These are phyloP conservation scores for Falcaria lacertinaria DNA, from an alignment of 2,888 invertebrate species.

Conservation along the genomic window DNA sequence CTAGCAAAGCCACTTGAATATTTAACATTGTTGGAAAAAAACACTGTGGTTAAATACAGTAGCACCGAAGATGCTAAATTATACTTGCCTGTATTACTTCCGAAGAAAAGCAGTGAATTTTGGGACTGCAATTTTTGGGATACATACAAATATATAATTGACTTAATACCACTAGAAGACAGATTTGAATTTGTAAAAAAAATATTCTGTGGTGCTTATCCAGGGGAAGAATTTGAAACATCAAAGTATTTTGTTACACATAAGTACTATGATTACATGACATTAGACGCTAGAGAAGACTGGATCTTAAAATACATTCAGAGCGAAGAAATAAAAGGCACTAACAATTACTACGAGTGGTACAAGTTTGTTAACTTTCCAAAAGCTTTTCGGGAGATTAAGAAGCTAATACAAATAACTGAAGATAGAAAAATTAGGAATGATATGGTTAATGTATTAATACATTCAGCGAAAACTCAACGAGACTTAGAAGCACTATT, in stretches of 20 bases:
- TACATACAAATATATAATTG: conserved; percentile 31
- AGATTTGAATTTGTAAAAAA: conserved; percentile 36
- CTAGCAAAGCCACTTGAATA: conserved; percentile 35
- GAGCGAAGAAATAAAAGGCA: conserved; percentile 34
- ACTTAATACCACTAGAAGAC: conserved; percentile 33
- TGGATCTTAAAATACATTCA: conserved; percentile 49
- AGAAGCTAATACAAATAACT: conserved; percentile 31
- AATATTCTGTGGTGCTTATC: conserved; percentile 37
- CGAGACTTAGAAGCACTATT: conserved; percentile 36
- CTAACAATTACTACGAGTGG: conserved; percentile 38
- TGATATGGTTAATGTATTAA: conserved; percentile 33
- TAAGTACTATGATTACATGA: conserved; percentile 34
- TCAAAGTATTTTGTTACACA: conserved; percentile 27
- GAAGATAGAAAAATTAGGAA: conserved; percentile 25
- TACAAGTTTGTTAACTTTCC: conserved; percentile 46
- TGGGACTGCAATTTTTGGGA: conserved; percentile 34
- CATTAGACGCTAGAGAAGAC: conserved; percentile 32
- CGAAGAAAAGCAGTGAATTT: conserved; percentile 23
- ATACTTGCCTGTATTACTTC: conserved; percentile 31
- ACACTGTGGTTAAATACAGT: conserved; percentile 27
- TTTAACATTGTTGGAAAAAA: conserved; percentile 26
- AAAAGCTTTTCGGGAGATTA: conserved; percentile 38
- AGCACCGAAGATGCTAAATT: conserved; percentile 37
- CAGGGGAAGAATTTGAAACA: conserved; percentile 38
- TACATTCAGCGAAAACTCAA: conserved; percentile 35